Percentiles rank a stretch among this genome's conserved stretches.
Conservation (phyloP, 23 tunicate genomes). For the Aplidium turbinatum region DNA sequence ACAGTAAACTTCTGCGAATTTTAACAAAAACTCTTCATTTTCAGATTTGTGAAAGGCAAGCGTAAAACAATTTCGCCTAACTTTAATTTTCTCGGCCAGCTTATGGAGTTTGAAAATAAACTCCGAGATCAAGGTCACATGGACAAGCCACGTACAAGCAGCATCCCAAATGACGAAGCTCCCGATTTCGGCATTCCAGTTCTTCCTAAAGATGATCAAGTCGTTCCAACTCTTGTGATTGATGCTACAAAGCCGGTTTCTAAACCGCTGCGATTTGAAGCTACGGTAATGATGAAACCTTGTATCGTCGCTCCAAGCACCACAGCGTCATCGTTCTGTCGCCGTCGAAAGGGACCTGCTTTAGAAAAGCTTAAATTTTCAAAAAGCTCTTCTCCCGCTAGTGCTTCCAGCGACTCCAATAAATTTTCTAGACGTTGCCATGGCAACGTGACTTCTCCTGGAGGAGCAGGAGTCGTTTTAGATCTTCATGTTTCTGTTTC, state of each 20-base stretch:
- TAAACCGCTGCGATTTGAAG: not conserved
- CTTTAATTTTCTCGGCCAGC: slow-evolving; percentile 93
- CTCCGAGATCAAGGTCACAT: slow-evolving; percentile 47
- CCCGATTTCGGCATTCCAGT: not conserved
- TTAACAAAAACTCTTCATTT: not conserved
- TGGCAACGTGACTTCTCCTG: no score
- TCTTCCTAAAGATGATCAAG: not conserved
- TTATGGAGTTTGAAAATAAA: slow-evolving; percentile 74
- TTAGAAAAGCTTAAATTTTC: slow-evolving; percentile 27
- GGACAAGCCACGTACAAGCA: slow-evolving; percentile 49
- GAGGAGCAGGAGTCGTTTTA: slow-evolving; percentile 64
- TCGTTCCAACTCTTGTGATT: not conserved
- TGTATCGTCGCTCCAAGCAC: slow-evolving; percentile 4
- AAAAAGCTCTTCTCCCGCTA: not conserved
- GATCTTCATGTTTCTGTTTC: slow-evolving; percentile 65
- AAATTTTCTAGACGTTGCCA: no score
- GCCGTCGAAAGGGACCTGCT: slow-evolving; percentile 69
- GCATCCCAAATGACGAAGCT: slow-evolving; percentile 15
- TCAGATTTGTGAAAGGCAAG: slow-evolving; percentile 89
- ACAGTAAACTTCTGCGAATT: not conserved
- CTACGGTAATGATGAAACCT: not conserved
- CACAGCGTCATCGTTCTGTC: slow-evolving; percentile 68
- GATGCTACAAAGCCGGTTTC: slow-evolving; percentile 9
- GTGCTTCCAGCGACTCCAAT: not conserved
- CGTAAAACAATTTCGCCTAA: slow-evolving; percentile 96